These are phyloP conservation scores for Garrulus glandarius DNA, from an alignment of 2,797 vertebrate species.

Conservation along the genomic window DNA sequence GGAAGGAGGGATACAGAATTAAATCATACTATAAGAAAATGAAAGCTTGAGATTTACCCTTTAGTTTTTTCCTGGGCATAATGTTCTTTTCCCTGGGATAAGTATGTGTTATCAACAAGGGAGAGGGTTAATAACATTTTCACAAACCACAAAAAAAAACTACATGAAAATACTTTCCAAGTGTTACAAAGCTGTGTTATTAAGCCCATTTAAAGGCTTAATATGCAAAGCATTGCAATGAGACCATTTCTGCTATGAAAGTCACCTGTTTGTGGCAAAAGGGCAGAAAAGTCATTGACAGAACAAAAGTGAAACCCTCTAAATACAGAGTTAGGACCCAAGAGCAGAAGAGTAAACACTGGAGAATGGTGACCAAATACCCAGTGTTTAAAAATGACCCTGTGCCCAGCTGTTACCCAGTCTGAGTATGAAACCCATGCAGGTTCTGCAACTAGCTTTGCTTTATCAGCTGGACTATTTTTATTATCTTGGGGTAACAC, in stretches of 20 bases:
- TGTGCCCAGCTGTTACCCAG: background rate
- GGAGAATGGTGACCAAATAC: background rate
- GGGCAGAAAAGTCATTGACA: background rate
- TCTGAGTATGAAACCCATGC: background rate
- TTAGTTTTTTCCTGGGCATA: background rate
- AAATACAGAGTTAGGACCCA: background rate
- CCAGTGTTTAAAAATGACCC: background rate
- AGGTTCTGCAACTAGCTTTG: background rate
- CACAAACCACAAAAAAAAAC: fast-evolving
- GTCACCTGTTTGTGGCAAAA: background rate
- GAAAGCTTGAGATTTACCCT: background rate
- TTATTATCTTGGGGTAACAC: background rate
- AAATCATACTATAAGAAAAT: background rate
- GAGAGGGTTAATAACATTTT: background rate
- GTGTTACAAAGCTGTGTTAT: background rate
- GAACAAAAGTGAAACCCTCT: background rate
- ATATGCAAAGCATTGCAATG: background rate
- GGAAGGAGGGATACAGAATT: background rate
- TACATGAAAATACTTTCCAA: background rate
- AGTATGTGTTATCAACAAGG: background rate
- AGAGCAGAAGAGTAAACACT: background rate
- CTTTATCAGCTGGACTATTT: background rate
- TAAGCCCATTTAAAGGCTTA: background rate
- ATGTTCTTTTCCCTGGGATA: background rate
- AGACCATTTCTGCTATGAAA: background rate